These are phyloP conservation scores for Darevskia nairensis DNA, from an alignment of 2,797 vertebrate genomes.

Conservation along the genomic window DNA sequence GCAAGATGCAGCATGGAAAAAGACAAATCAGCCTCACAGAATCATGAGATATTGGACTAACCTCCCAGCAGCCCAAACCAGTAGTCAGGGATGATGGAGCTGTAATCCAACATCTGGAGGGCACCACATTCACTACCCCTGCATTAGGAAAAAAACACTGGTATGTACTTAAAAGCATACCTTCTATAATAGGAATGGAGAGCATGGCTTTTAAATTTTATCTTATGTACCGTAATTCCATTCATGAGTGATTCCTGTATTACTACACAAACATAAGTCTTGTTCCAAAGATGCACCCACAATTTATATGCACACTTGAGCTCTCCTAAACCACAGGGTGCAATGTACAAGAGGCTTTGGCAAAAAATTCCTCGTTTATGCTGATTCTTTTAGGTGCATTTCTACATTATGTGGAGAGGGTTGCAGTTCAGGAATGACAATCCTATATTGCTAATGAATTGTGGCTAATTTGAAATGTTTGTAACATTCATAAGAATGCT, in stretches of 20 bases:
- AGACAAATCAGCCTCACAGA: background rate
- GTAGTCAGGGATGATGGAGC: too few species aligned
- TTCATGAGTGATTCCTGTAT: background rate
- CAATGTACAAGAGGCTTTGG: background rate
- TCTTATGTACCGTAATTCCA: background rate
- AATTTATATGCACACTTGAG: background rate
- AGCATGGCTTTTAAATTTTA: background rate
- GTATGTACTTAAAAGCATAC: background rate
- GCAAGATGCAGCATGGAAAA: constrained; percentile 9
- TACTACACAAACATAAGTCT: background rate
- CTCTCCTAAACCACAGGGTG: background rate
- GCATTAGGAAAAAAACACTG: constrained; percentile 11
- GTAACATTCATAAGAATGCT: background rate
- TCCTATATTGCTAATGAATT: background rate
- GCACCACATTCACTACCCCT: background rate
- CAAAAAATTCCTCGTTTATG: background rate
- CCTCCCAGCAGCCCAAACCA: too few species aligned
- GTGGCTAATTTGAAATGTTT: background rate
- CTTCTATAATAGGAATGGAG: background rate
- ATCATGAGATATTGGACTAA: too few species aligned
- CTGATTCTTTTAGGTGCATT: background rate
- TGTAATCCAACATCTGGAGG: too few species aligned
- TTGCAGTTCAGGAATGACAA: background rate
- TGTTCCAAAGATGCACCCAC: background rate
- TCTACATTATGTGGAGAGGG: background rate